Base-by-base conservation (phyloP, 2,113 vertebrate genomes). In the Turdus rufiventris region DNA sequence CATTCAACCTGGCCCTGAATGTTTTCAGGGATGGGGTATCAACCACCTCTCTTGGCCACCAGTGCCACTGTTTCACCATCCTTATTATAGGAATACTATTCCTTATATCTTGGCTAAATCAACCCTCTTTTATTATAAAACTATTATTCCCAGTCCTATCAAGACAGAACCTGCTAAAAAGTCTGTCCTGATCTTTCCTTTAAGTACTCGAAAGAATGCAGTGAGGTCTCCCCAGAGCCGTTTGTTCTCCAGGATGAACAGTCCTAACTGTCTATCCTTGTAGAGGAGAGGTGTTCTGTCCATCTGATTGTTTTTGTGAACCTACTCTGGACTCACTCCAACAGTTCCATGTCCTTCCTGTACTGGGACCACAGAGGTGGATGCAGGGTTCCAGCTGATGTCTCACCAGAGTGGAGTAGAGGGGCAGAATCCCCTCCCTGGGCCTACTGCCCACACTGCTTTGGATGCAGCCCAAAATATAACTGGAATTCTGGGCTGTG, bases 371-470 rank as follows among this genome's bases (percentile, higher is more conserved):
- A 33, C 33, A 45, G 38, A 14, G 18, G 23, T 38, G 36, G 33
- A 5, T 74, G 23, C n/a, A 45, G n/a, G 9, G 53, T 14, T 74
- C 60, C 53, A 60, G 28, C 5, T 53, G 21, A 17, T 33, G 4
- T 60, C 16, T 47, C 24, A 53, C 1, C 8, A 81, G 38, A 74
- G 24, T 0, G 2, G 11, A 26, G 20, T 3, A 18, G 61, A 66
- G 16, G 5, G 13, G 17, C 33, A 81, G 26, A 79, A 88, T 45
- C 28, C 13, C 13, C 16, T 53, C 29, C 29, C 19, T 25, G 38
- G 2, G 23, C 28, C 45, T n/a, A 12, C 8, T 60, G 43, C 2
- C 26, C 58, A 65, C 0, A 0, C 13, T 43, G n/a, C 77, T 60
- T 31, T 60, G 17, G 38, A 53, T 26, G 61, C 53, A 74, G 1